phyloP scores from a whole-genome alignment of 30 jellyfish, hydroid and myxozoan genomes.

The Aurelia aurita complex sp. Pacific region DNA sequence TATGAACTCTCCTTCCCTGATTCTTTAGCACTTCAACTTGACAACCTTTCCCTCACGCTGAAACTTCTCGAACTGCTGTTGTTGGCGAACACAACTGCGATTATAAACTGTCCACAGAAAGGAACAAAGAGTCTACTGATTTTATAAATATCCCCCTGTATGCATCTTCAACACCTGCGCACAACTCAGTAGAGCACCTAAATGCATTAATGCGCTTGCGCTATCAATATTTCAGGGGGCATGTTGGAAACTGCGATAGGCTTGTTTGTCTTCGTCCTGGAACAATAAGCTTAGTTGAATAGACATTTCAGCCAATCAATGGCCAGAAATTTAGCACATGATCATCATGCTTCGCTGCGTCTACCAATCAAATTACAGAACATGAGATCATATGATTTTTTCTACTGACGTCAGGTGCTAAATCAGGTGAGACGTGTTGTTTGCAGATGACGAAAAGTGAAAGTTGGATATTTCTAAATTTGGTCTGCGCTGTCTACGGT shows the following conservation, averaged over 20 bases:
- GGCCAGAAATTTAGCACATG: not conserved
- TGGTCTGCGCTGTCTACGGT: too few relatives aligned
- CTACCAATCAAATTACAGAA: conserved; percentile 12
- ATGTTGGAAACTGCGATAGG: not conserved
- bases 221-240: not conserved
- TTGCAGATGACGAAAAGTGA: too few relatives aligned
- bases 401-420: conserved; percentile 2
- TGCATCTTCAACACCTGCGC: too few relatives aligned
- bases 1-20: not conserved
- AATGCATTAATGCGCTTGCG: too few relatives aligned
- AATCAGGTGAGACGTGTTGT: too few relatives aligned
- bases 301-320: conserved; percentile 8
- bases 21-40: not conserved
- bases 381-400: conserved; percentile 11
- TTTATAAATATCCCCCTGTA: too few relatives aligned
- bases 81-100: not conserved
- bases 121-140: too few relatives aligned
- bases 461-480: too few relatives aligned
- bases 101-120: too few relatives aligned
- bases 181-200: too few relatives aligned
- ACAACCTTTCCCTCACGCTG: not conserved
- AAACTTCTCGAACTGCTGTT: not conserved
- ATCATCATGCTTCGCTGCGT: not conserved
- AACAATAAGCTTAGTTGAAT: not conserved
- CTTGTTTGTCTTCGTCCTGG: not conserved